Evolutionary conservation across 2,888 invertebrate genomes (phyloP), one percentile per base, ranked within the genome.

Genomic region (Agrilus mali): DNA sequence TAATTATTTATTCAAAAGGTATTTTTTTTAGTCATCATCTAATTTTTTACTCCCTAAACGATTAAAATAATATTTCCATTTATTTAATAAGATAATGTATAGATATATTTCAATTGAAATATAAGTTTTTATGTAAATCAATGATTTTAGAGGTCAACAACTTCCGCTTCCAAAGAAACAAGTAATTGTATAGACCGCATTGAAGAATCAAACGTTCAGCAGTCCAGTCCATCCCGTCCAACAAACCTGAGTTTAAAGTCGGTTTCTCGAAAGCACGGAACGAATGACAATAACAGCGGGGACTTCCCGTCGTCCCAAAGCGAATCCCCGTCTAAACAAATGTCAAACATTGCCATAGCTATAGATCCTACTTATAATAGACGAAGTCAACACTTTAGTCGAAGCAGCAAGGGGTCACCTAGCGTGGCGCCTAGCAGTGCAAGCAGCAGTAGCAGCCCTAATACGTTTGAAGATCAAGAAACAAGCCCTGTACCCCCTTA

Each of bases 281-380:
- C 65, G 45, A 62, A 64, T 2, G 61, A 63, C 46, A 38, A n/a
- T n/a, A n/a, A 46, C 15, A 52, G 48, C 44, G 56, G 57, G 44
- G 48, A 44, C 42, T 45, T 52, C 13, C 47, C 54, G 34, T 2
- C 10, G 10, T 10, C 27, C 4, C 27, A 27, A 27, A 27, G 10
- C 10, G 27, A 27, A 27, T 50, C 59, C 14, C 55, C 60, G 22
- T 54, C 60, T 40, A 53, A 63, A 3, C 68, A 67, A 44, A 68
- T 63, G 40, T 62, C 65, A 15, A 80, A 81, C 54, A 79, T 80
- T 41, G 80, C 80, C 1, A 74, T 77, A 58, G 77, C 75, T 37
- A 78, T 80, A 37, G 80, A 80, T 60, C 80, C 80, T 0, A 80
- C 80, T 0, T 80, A 78, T 54, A 61, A 68, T 17, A 59, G 68